Base-by-base conservation (phyloP, 2,113 vertebrate species). In the Campylorhamphus procurvoides region DNA sequence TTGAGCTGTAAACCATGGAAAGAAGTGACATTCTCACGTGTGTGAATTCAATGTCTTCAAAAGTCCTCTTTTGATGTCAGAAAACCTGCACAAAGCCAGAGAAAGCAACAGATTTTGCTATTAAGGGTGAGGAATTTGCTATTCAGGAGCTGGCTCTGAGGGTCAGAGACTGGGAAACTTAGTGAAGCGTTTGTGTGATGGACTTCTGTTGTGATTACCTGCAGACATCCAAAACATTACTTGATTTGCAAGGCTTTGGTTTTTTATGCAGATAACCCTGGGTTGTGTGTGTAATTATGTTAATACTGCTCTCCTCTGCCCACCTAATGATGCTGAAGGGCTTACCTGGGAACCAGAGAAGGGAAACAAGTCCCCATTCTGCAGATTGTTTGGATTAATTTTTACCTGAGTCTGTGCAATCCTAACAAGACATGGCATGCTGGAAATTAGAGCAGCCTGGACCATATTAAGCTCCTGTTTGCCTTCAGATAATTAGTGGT, bases 81-180 rank as follows among this genome's bases (percentile, higher is more conserved):
- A 31, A 72, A 76, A 90, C 20, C 15, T 87, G 19, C 8, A 20
- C 14, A 15, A 37, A 79, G 47, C 79, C 73, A 87, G 66, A 74
- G 53, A 20, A 29, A 37, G 33, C 25, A 72, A 37, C 6, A 46
- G 50, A 42, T 28, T 40, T 63, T 1, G 1, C 5, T 64, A 0
- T 9, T 53, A 52, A n/a, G 42, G 2, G 3, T n/a, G 19, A 67
- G 27, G 12, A 40, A 29, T 40, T 63, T 40, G 39, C 28, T 42
- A 29, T 40, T 63, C 39, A 20, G 23, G 49, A 81, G 23, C 39
- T 71, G 33, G 9, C 8, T 39, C 8, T 39, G 47, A 58, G 14
- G 5, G 28, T 40, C 1, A 5, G 31, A 79, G 53, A 25, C 0
- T 6, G 40, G 33, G 31, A 79, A 73, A 25, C 4, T 42, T 59